Percentiles rank a stretch among this genome's conserved stretches.
Evolutionary conservation across 2,797 vertebrate species (phyloP).

Genomic region (Acanthurus tractus): DNA sequence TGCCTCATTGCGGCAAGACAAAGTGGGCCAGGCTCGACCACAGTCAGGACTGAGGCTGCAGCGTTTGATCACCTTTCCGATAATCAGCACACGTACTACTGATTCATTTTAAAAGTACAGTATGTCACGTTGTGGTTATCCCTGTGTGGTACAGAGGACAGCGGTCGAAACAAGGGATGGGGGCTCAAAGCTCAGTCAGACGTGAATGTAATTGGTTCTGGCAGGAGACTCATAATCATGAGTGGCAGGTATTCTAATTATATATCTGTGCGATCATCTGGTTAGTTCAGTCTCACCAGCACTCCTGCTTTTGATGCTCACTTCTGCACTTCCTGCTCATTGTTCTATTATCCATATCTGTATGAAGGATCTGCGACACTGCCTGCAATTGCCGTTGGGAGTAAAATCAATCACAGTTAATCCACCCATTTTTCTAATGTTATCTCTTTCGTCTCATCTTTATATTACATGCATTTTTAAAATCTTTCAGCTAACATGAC

Average conservation of each 20-base stretch:
- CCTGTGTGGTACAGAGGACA: constrained; percentile 7
- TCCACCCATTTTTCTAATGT: neutral
- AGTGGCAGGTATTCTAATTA: constrained; percentile 50
- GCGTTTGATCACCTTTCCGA: constrained; percentile 54
- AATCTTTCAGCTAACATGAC: neutral
- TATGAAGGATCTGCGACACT: neutral
- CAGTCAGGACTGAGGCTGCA: constrained; percentile 32
- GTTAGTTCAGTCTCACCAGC: constrained; percentile 25
- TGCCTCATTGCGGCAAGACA: constrained; percentile 61
- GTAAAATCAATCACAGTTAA: neutral
- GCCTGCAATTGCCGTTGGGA: neutral
- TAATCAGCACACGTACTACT: constrained; percentile 19
- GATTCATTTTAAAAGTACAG: constrained; percentile 16
- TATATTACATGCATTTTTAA: neutral
- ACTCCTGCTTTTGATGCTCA: constrained; percentile 28
- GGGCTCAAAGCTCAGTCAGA: constrained; percentile 32
- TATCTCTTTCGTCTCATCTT: constrained; percentile 1
- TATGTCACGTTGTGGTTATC: constrained; percentile 23
- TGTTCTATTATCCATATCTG: constrained; percentile 18
- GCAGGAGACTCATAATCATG: constrained; percentile 42
- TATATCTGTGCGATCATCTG: constrained; percentile 47
- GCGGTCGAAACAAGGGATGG: constrained; percentile 24
- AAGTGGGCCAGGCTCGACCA: constrained; percentile 71
- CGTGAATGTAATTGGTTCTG: constrained; percentile 17
- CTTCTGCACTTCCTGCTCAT: constrained; percentile 14